Evolutionary conservation across 2,888 invertebrate genomes (phyloP), one percentile per base, ranked within the genome.

Genomic region (Vanessa cardui): DNA sequence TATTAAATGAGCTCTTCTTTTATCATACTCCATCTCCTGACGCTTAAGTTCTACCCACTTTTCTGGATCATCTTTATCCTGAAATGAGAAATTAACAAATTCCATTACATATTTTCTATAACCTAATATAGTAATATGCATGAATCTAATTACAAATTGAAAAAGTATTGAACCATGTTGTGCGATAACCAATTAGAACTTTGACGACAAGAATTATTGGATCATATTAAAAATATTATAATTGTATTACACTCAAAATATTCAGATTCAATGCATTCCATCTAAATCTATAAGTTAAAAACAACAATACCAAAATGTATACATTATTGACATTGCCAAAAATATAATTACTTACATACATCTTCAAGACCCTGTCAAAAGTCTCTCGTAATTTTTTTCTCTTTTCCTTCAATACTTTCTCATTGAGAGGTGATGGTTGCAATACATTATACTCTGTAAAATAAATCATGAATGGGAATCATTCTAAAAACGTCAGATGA

Each of bases 61-160:
- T 76, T 98, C 98, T 31, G 97, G 97, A 83, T 99, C 98, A 87
- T 99, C 99, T 92, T 98, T 98, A 80, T 98, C 97, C 98, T 98
- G 82, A 58, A 82, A 83, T 59, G 39, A 39, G 4, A 39, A 39
- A 39, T 39, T 12, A 12, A 39, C 12, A 39, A 39, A 39, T 39
- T 39, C 2, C 39, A 39, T 39, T 39, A 8, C 9, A 12, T 39
- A 0, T 3, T 9, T 1, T 39, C 39, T 9, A 9, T 26, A 26
- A 26, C 26, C 26, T 26, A 5, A 26, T 2, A 39, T 7, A n/a
- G n/a, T n/a, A 39, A 39, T 39, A 9, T 39, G 2, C 9, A 39
- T 39, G 12, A 39, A 39, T 39, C 9, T 8, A 39, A 33, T 33
- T 8, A 8, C 8, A 33, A 33, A 33, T 33, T 8, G 33, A 33